Conservation (phyloP, 1,140 invertebrate species). For the Diabrotica undecimpunctata region DNA sequence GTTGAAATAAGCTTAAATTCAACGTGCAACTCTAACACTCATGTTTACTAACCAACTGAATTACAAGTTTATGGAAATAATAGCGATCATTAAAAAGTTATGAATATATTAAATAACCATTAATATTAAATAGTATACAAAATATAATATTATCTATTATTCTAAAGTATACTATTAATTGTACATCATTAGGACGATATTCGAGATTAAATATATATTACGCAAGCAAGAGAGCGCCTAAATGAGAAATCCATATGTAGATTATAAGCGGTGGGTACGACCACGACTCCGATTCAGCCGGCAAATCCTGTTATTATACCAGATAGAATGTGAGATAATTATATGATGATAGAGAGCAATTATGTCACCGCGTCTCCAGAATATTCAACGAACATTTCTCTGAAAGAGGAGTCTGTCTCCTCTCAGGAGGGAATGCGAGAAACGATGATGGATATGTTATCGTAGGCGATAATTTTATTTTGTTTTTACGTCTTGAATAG, state of each 20-base stretch:
- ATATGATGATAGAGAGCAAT: slow-evolving; percentile 20
- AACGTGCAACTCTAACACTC: too few species aligned
- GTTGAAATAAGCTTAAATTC: too few species aligned
- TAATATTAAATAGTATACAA: too few species aligned
- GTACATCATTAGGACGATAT: too few species aligned
- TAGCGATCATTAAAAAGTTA: too few species aligned
- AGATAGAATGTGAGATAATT: slow-evolving; percentile 16
- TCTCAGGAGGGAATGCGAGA: background rate
- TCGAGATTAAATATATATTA: background rate
- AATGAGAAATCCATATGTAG: slow-evolving; percentile 45
- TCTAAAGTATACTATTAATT: too few species aligned
- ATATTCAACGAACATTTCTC: slow-evolving; percentile 8
- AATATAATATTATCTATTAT: too few species aligned
- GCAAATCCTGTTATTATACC: slow-evolving; percentile 21
- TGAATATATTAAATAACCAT: too few species aligned
- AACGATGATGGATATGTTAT: background rate
- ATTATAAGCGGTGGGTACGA: slow-evolving; percentile 36
- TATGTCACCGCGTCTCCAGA: slow-evolving; percentile 9
- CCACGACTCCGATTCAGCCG: slow-evolving; percentile 22
- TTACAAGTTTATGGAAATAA: too few species aligned
- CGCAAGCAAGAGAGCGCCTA: slow-evolving; percentile 13
- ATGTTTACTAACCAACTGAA: too few species aligned
- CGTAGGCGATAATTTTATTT: background rate
- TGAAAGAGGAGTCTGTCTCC: background rate
- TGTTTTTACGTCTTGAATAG: too few species aligned